Conservation (phyloP, 2,888 invertebrate species). For the Macaria notata region DNA sequence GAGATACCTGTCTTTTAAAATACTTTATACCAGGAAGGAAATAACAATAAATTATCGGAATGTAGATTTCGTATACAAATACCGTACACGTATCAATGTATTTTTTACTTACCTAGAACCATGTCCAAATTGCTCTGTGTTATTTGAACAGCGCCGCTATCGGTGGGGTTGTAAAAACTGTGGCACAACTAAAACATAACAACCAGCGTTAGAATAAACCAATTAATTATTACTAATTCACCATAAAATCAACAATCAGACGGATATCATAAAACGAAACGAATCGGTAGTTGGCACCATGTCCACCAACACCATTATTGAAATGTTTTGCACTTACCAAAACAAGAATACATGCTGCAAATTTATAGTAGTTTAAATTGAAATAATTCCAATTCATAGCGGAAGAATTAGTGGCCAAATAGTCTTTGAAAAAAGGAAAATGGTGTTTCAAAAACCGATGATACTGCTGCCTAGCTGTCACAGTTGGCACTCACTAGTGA, state of each 20-base stretch:
- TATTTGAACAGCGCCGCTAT: conserved; percentile 92
- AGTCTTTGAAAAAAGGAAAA: conserved; percentile 37
- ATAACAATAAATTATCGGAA: background rate
- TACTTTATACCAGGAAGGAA: background rate
- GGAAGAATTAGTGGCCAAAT: conserved; percentile 27
- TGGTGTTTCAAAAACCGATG: conserved; percentile 35
- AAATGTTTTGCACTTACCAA: conserved; percentile 55
- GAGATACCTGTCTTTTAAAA: no score
- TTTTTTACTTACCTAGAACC: conserved; percentile 86
- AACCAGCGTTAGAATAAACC: conserved; percentile 48
- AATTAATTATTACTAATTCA: conserved; percentile 63
- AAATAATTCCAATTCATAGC: conserved; percentile 52
- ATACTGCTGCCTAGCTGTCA: conserved; percentile 35
- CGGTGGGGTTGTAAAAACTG: conserved; percentile 88
- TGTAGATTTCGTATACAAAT: conserved; percentile 21
- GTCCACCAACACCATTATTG: conserved; percentile 2
- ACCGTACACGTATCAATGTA: conserved; percentile 21
- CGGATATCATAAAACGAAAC: conserved; percentile 33
- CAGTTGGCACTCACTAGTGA: conserved; percentile 31
- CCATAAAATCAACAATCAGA: conserved; percentile 66
- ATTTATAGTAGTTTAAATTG: conserved; percentile 55
- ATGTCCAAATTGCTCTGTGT: conserved; percentile 91
- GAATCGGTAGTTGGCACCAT: conserved; percentile 22
- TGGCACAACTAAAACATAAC: conserved; percentile 77
- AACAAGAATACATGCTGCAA: conserved; percentile 52